Conservation (phyloP, 2,113 vertebrate species). For the Brienomyrus brachyistius region DNA sequence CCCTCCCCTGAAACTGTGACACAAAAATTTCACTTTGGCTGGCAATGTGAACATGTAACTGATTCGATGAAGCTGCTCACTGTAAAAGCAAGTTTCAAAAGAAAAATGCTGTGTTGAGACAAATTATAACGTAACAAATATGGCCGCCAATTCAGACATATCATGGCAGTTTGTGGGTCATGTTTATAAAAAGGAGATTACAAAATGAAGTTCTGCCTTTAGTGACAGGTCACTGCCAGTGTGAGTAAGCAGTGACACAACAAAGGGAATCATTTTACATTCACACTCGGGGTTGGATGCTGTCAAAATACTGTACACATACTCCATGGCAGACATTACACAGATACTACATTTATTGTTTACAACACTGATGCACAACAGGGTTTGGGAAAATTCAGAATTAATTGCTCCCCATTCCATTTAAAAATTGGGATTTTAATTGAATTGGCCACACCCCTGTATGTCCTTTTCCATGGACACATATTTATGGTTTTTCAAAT, state of each 20-base stretch:
- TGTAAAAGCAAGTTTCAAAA: neutral
- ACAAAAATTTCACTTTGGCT: constrained; percentile 48
- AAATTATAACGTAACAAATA: no score
- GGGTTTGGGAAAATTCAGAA: neutral
- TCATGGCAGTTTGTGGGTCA: neutral
- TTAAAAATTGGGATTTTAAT: neutral
- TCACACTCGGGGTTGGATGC: neutral
- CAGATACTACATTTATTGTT: neutral
- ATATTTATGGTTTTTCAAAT: no score
- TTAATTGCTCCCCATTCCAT: neutral
- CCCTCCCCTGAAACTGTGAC: no score
- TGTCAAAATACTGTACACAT: no score
- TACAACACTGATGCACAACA: neutral
- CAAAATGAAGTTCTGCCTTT: neutral
- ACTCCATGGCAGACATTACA: no score
- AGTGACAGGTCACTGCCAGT: neutral
- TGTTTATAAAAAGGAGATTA: neutral
- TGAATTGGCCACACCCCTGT: neutral
- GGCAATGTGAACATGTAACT: neutral
- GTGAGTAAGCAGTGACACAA: neutral
- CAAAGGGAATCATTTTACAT: neutral
- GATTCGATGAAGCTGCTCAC: neutral
- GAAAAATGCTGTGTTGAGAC: no score
- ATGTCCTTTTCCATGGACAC: no score
- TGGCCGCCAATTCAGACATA: no score